phyloP scores from a whole-genome alignment of 1,140 invertebrate genomes.

The Meloidogyne floridensis region DNA sequence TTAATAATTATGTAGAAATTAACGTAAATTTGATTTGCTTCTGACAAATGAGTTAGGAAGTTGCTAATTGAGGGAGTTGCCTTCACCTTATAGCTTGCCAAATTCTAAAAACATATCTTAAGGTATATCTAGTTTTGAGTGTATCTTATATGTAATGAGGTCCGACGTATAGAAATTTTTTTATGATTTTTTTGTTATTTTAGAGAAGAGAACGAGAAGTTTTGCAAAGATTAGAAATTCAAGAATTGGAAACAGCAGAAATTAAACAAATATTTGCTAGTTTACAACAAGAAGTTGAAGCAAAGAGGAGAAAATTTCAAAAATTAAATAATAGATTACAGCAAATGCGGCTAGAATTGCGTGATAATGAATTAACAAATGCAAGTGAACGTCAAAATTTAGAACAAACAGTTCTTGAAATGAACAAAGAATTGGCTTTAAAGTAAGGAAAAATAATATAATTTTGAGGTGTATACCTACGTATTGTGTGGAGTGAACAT shows the following conservation, averaged over 20 bases:
- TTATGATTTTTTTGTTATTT: constrained; percentile 29
- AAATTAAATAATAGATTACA: constrained; percentile 73
- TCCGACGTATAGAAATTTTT: too few species aligned
- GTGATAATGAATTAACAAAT: constrained; percentile 81
- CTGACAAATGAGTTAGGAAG: too few species aligned
- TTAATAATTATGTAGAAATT: too few species aligned
- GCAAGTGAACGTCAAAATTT: constrained; percentile 78
- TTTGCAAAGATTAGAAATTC: constrained; percentile 80
- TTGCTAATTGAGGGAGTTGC: too few species aligned
- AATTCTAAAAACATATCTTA: too few species aligned
- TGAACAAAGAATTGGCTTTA: constrained; percentile 74
- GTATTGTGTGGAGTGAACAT: too few species aligned
- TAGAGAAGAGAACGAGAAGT: constrained; percentile 77
- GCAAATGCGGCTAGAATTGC: constrained; percentile 74
- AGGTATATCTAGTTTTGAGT: too few species aligned
- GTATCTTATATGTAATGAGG: too few species aligned
- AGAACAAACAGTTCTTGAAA: constrained; percentile 78
- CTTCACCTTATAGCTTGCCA: too few species aligned
- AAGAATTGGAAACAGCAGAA: constrained; percentile 84
- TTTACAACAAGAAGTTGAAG: constrained; percentile 86
- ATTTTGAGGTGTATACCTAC: background rate
- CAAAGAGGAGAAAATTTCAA: constrained; percentile 84
- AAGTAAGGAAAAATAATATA: constrained; percentile 66
- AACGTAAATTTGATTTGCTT: too few species aligned
- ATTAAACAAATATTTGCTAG: constrained; percentile 82